phyloP scores from a whole-genome alignment of 2,888 invertebrate genomes.

The Papilio protenor region DNA sequence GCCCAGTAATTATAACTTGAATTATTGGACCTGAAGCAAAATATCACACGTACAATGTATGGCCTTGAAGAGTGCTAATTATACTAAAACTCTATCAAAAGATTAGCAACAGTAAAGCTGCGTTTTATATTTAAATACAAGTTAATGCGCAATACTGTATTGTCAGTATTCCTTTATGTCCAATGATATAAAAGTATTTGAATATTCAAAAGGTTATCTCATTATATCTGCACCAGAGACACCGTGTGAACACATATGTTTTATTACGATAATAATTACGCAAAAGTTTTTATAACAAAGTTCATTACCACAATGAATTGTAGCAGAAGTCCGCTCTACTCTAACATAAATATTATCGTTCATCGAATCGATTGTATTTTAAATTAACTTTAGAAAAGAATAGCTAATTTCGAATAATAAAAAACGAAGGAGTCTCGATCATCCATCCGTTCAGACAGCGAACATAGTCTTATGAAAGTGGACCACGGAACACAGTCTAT shows the following conservation, averaged over 20 bases:
- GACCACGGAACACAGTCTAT: constrained; percentile 51
- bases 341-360: constrained; percentile 18
- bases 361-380: not conserved
- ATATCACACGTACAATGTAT: not conserved
- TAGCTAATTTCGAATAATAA: not conserved
- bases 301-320: constrained; percentile 1
- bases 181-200: not conserved
- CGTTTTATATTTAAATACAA: not conserved
- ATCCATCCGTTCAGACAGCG: constrained; percentile 17
- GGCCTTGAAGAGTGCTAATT: not conserved
- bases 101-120: not conserved
- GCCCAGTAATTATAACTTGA: not conserved
- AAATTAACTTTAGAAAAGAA: not conserved
- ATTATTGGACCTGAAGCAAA: not conserved
- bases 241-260: constrained; percentile 8
- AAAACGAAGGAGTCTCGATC: not conserved
- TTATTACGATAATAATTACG: constrained; percentile 1
- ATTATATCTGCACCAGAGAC: not conserved
- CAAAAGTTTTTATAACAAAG: constrained; percentile 19
- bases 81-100: not conserved
- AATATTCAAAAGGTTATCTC: constrained; percentile 3
- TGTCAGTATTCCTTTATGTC: not conserved
- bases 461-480: constrained; percentile 24
- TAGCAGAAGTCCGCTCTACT: not conserved
- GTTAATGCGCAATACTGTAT: constrained; percentile 3